phyloP scores from a whole-genome alignment of 1,140 invertebrate genomes.

The Drosophila mayri region DNA sequence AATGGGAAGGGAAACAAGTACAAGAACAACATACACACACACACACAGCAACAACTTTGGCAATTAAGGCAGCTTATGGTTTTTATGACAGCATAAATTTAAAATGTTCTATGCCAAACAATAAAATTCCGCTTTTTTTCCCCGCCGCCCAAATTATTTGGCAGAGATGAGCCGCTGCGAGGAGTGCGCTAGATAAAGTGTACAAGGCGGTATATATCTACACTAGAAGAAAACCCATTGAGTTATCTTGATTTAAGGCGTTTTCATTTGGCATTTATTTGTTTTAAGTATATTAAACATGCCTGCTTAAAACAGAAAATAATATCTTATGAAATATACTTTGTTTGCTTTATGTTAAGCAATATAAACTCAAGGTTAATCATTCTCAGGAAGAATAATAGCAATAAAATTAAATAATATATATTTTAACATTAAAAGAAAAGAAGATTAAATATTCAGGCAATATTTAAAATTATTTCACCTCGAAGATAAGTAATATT shows the following conservation, averaged over 20 bases:
- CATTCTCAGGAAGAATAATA: neutral
- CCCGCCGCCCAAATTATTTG: slow-evolving; percentile 65
- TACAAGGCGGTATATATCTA: slow-evolving; percentile 12
- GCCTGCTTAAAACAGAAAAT: neutral
- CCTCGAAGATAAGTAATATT: too few relatives aligned
- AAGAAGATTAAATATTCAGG: too few relatives aligned
- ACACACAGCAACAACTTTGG: slow-evolving; percentile 66
- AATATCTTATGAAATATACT: neutral
- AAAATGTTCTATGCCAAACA: slow-evolving; percentile 72
- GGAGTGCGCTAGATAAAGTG: slow-evolving; percentile 22
- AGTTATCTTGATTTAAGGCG: slow-evolving; percentile 4
- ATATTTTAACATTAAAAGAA: neutral
- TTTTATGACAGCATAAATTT: slow-evolving; percentile 83
- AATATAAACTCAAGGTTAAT: too few relatives aligned
- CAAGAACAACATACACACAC: slow-evolving; percentile 39
- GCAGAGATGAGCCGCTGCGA: slow-evolving; percentile 46
- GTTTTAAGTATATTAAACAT: neutral
- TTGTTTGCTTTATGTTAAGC: neutral
- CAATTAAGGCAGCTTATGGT: slow-evolving; percentile 82
- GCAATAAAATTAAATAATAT: neutral
- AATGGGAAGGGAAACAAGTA: slow-evolving; percentile 14
- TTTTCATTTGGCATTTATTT: slow-evolving; percentile 1
- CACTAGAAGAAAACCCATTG: neutral
- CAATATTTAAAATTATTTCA: neutral
- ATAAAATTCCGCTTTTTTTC: slow-evolving; percentile 55